Evolutionary conservation across 2,113 vertebrate species (phyloP), one percentile per base, ranked within the genome.

Genomic region (Phoenicopterus ruber): DNA sequence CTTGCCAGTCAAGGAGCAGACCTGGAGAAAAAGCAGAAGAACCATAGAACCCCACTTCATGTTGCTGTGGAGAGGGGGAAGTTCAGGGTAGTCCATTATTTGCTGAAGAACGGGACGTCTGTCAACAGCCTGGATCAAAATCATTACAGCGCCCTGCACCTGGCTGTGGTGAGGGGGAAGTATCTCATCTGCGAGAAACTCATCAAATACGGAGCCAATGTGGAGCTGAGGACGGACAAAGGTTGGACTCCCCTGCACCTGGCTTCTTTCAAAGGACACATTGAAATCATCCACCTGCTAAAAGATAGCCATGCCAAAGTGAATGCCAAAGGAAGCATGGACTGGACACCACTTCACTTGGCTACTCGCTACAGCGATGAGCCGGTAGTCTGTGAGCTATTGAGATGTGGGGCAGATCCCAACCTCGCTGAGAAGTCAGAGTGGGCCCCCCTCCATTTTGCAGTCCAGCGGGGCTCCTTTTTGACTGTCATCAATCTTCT

Each of bases 231-330:
- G 46, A 98, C 97, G 7, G 92, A 97, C 17, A 98, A 99, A 92
- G 98, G 98, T 13, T 99, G 99, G 99, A 99, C 98, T 0, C 94
- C 98, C 6, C 91, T 99, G 83, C 99, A 99, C 93, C 95, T 99
- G 89, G 98, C 98, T 12, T 97, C 98, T 63, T 97, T 98, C 44
- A 98, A 96, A 86, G 98, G 99, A 25, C 98, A 99, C 42, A n/a
- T 95, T 1, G 98, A 98, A 81, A 98, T 98, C 5, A 91, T 99
- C 73, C 90, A 94, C 24, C 96, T 98, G 87, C 97, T 99, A 13
- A 96, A 97, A 36, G 97, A 97, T 22, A 98, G 97, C 83, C 96
- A 72, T 0, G 98, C 97, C 38, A 92, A 94, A 5, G 49, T 99
- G 63, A 97, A 98, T 8, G 94, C 93, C 44, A 93, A 34, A 24